These are phyloP conservation scores for Anhinga anhinga DNA, from an alignment of 2,113 vertebrate genomes.

Conservation along the genomic window DNA sequence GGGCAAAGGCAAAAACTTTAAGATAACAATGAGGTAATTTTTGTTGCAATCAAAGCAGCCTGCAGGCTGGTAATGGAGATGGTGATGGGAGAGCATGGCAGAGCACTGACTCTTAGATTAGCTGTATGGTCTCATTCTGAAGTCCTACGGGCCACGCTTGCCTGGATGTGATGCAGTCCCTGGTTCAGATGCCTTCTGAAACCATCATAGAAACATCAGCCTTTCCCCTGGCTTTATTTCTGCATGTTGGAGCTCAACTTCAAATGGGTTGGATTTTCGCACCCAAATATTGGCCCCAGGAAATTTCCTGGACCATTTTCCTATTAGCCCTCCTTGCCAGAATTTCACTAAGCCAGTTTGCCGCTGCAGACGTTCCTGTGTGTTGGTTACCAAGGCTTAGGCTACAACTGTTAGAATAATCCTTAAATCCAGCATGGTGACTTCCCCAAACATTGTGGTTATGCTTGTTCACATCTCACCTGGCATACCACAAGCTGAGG, in stretches of 20 bases:
- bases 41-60: neutral
- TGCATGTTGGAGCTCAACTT: neutral
- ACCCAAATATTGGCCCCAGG: neutral
- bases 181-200: neutral
- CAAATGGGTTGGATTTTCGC: neutral
- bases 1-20: neutral
- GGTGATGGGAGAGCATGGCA: neutral
- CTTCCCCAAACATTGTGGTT: accelerated
- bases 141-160: neutral
- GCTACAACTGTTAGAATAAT: neutral
- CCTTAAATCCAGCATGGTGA: neutral
- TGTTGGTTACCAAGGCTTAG: neutral
- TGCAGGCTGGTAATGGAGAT: neutral
- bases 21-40: neutral
- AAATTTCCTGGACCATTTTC: neutral
- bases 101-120: neutral
- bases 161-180: neutral
- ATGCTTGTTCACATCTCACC: neutral
- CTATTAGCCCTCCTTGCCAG: neutral
- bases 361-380: neutral
- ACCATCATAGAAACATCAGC: neutral
- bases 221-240: neutral
- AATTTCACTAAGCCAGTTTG: neutral
- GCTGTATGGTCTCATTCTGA: neutral
- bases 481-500: neutral